Evolutionary conservation across 2,888 invertebrate species (phyloP), one percentile per base, ranked within the genome.

Genomic region (Sycophila texana): DNA sequence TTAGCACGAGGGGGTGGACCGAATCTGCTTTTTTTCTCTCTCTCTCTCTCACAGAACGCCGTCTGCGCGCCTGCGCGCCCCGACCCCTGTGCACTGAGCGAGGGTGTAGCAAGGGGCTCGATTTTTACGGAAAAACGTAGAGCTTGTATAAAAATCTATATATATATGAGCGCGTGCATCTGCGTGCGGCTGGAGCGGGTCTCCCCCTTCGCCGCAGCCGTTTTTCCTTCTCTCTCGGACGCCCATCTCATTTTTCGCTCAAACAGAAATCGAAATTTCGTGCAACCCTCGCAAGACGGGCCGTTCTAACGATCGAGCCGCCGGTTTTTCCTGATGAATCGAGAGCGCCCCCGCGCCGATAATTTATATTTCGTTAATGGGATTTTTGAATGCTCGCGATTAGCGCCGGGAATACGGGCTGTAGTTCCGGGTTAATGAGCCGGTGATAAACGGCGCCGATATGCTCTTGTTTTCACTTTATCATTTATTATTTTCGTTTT

Each of bases 161-260:
- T 57, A 58, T 61, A 7, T 39, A 22, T 12, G 30, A 26, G 39
- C 39, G 39, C 39, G 39, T 39, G 39, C 39, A 39, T 39, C 39
- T 39, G 39, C 39, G 39, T 39, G 39, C 39, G 39, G 39, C 39
- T 7, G 39, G 39, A 39, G 39, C 39, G 39, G 39, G 39, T 39
- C 39, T 39, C 39, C 39, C 39, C 39, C 39, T 7, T 7, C 39
- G 26, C 39, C n/a, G 13, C 47, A 10, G 26, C 26, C 70, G 20
- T n/a, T 10, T 39, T 7, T 7, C 7, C 22, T 10, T 39, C 39
- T 7, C 7, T 7, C 39, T 22, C 61, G 39, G 55, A 60, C 57
- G 65, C 71, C 76, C 68, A 73, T 61, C 76, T 80, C 76, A 76
- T 80, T 80, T 80, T 80, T 80, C 80, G 80, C 80, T 80, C 73